Conservation (phyloP, 2,113 vertebrate species). For the Casuarius casuarius region DNA sequence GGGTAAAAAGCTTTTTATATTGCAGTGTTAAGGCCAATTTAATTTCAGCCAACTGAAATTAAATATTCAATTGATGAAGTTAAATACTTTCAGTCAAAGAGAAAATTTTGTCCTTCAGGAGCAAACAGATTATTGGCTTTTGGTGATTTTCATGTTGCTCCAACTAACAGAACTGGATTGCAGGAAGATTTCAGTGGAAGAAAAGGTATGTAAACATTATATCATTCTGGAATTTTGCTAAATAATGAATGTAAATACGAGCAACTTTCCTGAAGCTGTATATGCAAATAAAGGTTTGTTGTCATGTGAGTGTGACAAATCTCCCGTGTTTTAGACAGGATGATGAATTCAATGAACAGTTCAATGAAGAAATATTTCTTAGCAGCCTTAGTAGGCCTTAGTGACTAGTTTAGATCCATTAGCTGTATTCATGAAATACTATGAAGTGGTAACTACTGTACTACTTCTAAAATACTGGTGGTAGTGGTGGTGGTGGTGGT, state of each 20-base stretch:
- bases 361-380: background rate
- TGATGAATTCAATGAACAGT: too few species aligned
- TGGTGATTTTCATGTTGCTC: constrained; percentile 84
- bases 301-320: background rate
- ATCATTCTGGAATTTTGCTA: background rate
- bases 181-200: constrained; percentile 83
- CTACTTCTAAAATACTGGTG: background rate
- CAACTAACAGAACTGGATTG: constrained; percentile 85
- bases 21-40: background rate
- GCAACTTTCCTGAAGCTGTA: background rate
- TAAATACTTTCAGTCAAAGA: background rate
- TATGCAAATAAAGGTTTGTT: background rate
- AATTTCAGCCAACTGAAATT: fast-evolving
- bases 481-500: background rate
- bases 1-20: background rate
- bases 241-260: background rate
- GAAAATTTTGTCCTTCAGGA: constrained; percentile 75
- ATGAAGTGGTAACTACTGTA: background rate
- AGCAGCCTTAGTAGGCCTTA: background rate
- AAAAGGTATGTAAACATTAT: constrained; percentile 82
- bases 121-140: constrained; percentile 82
- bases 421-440: background rate
- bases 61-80: background rate
- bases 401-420: background rate
- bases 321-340: background rate